Evolutionary conservation across 2,888 invertebrate genomes (phyloP).

Genomic region (Drosophila siamana): DNA sequence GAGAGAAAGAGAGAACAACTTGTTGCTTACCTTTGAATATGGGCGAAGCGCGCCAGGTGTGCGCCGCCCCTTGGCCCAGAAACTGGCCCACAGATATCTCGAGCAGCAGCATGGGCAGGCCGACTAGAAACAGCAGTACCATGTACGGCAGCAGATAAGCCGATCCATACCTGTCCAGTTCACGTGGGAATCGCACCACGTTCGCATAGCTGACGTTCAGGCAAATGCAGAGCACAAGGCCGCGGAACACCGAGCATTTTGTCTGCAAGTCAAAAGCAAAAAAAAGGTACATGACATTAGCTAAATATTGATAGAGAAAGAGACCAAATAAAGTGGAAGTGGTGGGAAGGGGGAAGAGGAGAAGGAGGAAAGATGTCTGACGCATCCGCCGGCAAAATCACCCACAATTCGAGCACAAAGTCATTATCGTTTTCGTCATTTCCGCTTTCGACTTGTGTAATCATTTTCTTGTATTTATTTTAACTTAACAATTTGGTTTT

Average conservation of each 20-base stretch:
- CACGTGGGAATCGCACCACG: conserved; percentile 85
- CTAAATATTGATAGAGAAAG: conserved; percentile 1
- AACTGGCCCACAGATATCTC: conserved; percentile 85
- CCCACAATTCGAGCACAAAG: conserved; percentile 37
- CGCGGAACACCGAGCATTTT: conserved; percentile 86
- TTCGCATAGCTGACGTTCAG: conserved; percentile 85
- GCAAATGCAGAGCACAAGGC: conserved; percentile 85
- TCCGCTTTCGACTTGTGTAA: conserved; percentile 76
- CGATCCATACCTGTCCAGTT: conserved; percentile 84
- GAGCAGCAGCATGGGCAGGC: conserved; percentile 84
- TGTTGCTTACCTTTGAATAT: conserved; percentile 84
- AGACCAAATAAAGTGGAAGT: conserved; percentile 16
- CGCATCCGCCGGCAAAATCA: conserved; percentile 45
- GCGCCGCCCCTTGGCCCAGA: conserved; percentile 85
- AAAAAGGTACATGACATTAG: conserved; percentile 1
- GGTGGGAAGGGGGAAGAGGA: no score
- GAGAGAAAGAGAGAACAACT: neutral
- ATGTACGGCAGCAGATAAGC: conserved; percentile 85
- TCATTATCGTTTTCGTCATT: conserved; percentile 72
- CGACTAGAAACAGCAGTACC: conserved; percentile 85
- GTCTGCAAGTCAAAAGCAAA: conserved; percentile 75
- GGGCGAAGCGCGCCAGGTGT: conserved; percentile 85
- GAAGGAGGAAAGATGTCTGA: conserved; percentile 7
- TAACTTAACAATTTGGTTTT: conserved; percentile 56
- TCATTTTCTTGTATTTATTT: conserved; percentile 49